Conservation (phyloP, 2,888 invertebrate genomes). For the Acheta domesticus region DNA sequence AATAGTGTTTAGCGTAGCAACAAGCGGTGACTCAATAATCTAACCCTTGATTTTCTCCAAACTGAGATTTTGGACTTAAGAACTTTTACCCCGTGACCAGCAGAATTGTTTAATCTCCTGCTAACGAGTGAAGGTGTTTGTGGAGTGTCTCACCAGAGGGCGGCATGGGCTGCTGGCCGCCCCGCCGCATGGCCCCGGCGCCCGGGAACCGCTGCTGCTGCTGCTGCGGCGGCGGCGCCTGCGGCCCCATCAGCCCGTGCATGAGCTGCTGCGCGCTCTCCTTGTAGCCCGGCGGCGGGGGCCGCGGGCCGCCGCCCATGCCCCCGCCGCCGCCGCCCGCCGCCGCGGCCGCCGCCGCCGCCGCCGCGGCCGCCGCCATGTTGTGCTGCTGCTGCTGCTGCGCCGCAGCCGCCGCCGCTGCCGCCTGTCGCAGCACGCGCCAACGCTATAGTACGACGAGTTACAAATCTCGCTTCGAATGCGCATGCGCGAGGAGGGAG, state of each 20-base stretch:
- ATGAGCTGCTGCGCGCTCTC: conserved; percentile 32
- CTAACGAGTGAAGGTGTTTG: no score
- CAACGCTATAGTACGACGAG: no score
- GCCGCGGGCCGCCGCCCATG: conserved; percentile 51
- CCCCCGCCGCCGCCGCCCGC: conserved; percentile 34
- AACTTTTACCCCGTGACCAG: no score
- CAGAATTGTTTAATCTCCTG: no score
- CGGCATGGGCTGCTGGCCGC: conserved; percentile 69
- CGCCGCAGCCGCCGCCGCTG: conserved; percentile 47
- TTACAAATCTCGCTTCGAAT: no score
- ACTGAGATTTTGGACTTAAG: no score
- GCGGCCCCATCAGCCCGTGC: conserved; percentile 37
- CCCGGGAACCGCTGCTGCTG: conserved; percentile 34
- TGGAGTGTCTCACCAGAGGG: conserved; percentile 55
- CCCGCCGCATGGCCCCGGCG: conserved; percentile 53
- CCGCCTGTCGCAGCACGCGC: conserved; percentile 39
- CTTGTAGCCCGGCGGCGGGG: conserved; percentile 74
- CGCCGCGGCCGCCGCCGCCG: not conserved
- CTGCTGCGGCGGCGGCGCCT: conserved; percentile 28
- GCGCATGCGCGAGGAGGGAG: no score
- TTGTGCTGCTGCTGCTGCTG: conserved; percentile 40
- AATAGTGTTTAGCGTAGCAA: no score
- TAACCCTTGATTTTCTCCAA: no score
- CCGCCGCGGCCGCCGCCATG: no score
- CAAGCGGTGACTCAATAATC: no score